Conservation (phyloP, 2,888 invertebrate genomes). For the Didymodactylos carnosus region DNA sequence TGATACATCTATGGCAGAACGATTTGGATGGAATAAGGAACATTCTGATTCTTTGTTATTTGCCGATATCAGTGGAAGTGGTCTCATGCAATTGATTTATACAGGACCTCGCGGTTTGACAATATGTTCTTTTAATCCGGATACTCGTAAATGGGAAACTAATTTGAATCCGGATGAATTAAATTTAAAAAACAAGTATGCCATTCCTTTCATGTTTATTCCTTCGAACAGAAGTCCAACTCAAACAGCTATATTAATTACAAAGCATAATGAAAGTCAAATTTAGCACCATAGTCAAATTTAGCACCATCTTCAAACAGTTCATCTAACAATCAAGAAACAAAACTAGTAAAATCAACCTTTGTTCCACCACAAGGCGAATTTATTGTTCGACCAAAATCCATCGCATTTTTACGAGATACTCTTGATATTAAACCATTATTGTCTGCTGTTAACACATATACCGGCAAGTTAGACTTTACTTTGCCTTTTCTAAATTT, state of each 20-base stretch:
- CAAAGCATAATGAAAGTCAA: not conserved
- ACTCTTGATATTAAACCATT: not conserved
- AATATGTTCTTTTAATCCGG: not conserved
- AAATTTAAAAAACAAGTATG: not conserved
- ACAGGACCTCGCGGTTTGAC: not conserved
- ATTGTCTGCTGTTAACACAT: not conserved
- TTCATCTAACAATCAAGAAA: too few relatives aligned
- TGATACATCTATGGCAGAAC: not conserved
- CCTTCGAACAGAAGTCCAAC: not conserved
- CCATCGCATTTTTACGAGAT: not conserved
- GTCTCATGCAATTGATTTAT: not conserved
- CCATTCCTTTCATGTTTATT: not conserved
- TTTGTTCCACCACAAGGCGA: not conserved
- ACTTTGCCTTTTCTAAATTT: not conserved
- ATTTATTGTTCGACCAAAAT: not conserved
- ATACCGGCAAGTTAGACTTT: not conserved
- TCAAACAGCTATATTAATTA: not conserved
- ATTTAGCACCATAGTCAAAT: too few relatives aligned
- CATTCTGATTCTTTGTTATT: not conserved
- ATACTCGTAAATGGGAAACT: not conserved
- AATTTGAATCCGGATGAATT: not conserved
- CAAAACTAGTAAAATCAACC: not conserved
- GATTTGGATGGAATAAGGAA: not conserved
- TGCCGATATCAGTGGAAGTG: not conserved
- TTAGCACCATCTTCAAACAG: too few relatives aligned